Evolutionary conservation across 2,797 vertebrate species (phyloP).

Genomic region (Micrastur ruficollis): DNA sequence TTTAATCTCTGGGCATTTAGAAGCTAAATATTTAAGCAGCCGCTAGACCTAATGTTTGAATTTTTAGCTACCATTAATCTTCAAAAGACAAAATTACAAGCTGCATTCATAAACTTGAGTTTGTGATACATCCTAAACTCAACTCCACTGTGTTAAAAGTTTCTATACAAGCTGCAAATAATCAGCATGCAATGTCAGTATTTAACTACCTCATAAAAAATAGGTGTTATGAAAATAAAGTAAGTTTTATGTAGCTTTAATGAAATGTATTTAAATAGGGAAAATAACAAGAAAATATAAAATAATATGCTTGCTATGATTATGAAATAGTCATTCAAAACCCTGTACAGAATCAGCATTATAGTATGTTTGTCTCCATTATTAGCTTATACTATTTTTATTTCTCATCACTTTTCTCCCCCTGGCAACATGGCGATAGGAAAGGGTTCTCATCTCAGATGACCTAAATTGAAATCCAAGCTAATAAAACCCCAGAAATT

Average conservation of each 20-base stretch:
- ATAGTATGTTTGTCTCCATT: not conserved
- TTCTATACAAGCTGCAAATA: not conserved
- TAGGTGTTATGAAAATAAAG: not conserved
- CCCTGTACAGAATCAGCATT: not conserved
- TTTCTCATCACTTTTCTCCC: not conserved
- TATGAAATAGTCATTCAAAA: not conserved
- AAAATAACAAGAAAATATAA: not conserved
- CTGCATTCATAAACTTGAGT: not conserved
- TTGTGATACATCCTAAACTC: not conserved
- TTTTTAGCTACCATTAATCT: not conserved
- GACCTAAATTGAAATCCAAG: not conserved
- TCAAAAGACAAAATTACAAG: not conserved
- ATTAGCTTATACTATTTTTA: not conserved
- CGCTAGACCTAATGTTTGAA: not conserved
- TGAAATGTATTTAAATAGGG: not conserved
- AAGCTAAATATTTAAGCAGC: conserved; percentile 52
- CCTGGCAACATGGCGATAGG: not conserved
- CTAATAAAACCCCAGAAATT: not conserved
- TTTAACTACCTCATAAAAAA: not conserved
- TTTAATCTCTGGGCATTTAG: conserved; percentile 26
- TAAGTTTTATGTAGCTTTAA: not conserved
- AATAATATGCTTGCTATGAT: not conserved
- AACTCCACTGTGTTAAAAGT: not conserved
- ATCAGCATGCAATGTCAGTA: not conserved
- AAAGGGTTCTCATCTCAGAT: not conserved